phyloP scores from a whole-genome alignment of 1,140 invertebrate species.

The Oedothorax gibbosus region DNA sequence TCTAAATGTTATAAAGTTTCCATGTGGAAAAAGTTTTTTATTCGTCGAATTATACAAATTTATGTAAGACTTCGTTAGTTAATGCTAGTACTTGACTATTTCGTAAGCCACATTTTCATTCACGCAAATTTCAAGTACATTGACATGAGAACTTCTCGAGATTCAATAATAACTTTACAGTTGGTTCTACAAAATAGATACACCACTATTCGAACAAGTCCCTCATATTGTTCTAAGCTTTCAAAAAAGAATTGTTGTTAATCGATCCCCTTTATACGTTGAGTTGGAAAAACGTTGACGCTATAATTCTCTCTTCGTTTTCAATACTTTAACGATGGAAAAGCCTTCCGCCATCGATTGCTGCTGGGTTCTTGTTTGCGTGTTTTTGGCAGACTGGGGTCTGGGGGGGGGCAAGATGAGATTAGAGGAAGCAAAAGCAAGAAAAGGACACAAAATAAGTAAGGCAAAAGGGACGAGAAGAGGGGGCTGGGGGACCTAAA shows the following conservation, averaged over 20 bases:
- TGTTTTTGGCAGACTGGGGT: conserved; percentile 56
- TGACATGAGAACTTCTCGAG: too few species aligned
- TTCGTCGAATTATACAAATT: too few species aligned
- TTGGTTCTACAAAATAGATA: too few species aligned
- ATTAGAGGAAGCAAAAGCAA: conserved; percentile 56
- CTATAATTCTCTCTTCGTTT: conserved; percentile 54
- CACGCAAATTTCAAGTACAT: too few species aligned
- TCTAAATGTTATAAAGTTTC: too few species aligned
- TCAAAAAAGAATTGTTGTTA: conserved; percentile 37
- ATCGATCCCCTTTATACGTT: conserved; percentile 35
- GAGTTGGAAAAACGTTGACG: conserved; percentile 46
- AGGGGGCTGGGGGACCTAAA: conserved; percentile 45
- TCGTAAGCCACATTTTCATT: too few species aligned
- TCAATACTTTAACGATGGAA: conserved; percentile 58
- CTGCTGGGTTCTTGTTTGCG: conserved; percentile 49
- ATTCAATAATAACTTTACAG: too few species aligned
- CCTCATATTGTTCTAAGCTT: conserved; percentile 29
- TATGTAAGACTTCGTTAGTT: too few species aligned
- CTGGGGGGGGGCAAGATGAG: conserved; percentile 44
- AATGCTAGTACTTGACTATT: too few species aligned
- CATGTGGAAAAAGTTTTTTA: too few species aligned
- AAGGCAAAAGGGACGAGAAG: conserved; percentile 39
- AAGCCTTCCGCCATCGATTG: conserved; percentile 56
- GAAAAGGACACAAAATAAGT: conserved; percentile 55
- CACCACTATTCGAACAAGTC: too few species aligned